Percentiles rank a stretch among this genome's conserved stretches.
phyloP scores from a whole-genome alignment of 2,113 vertebrate genomes.

The Chionodraco myersi region DNA sequence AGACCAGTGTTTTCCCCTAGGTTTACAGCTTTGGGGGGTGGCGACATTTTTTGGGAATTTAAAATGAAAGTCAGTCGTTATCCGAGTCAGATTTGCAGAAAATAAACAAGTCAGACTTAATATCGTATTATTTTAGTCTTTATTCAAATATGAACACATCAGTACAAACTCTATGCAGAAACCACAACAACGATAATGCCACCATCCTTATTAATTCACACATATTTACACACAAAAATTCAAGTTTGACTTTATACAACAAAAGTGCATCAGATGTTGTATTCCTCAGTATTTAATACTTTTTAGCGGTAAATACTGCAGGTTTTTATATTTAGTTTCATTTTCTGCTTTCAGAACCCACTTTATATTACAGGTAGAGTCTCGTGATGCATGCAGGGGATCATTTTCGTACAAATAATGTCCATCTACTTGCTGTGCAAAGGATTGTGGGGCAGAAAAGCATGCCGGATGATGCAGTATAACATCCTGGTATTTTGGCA shows the following conservation, averaged over 20 bases:
- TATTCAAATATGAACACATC: conserved; percentile 17
- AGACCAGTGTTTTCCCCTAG: too few species aligned
- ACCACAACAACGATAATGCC: conserved; percentile 12
- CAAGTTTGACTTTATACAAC: conserved; percentile 73
- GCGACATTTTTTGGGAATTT: too few species aligned
- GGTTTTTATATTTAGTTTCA: too few species aligned
- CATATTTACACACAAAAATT: conserved; percentile 77
- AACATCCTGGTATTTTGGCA: too few species aligned
- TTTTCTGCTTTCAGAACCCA: too few species aligned
- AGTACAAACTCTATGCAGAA: background rate
- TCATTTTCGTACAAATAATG: background rate
- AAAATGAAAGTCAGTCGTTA: too few species aligned
- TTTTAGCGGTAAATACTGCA: background rate
- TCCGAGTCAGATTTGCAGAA: too few species aligned
- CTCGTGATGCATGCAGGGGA: conserved; percentile 17
- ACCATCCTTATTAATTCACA: conserved; percentile 23
- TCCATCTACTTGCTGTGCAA: too few species aligned
- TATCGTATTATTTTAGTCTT: background rate
- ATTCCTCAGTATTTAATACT: background rate
- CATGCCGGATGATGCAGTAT: too few species aligned
- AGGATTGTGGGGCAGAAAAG: too few species aligned
- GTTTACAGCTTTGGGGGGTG: too few species aligned
- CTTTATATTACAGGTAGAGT: conserved; percentile 11
- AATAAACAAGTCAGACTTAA: too few species aligned
- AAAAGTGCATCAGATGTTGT: conserved; percentile 74